These are phyloP conservation scores for Oxyura jamaicensis DNA, from an alignment of 2,113 vertebrate genomes.

Conservation along the genomic window DNA sequence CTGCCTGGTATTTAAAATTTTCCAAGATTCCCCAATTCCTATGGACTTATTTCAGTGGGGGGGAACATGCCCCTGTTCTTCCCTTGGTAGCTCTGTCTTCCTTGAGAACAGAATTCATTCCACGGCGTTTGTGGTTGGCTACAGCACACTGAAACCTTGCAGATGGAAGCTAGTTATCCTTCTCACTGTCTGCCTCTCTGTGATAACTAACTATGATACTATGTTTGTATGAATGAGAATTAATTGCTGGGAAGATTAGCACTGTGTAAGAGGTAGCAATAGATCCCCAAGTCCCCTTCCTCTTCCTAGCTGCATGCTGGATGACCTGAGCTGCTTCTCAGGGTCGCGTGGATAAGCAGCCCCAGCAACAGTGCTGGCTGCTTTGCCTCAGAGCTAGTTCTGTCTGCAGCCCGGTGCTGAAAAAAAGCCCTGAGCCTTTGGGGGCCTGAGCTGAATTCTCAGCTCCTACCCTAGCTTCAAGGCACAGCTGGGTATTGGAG, in stretches of 20 bases:
- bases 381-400: background rate
- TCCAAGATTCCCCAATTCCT: background rate
- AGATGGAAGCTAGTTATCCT: background rate
- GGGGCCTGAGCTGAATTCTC: background rate
- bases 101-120: background rate
- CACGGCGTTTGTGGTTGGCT: background rate
- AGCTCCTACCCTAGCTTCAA: background rate
- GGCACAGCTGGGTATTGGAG: background rate
- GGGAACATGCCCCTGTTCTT: background rate
- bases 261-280: background rate
- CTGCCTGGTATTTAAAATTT: background rate
- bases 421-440: background rate
- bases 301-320: background rate
- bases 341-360: background rate
- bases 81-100: background rate
- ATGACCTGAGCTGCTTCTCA: background rate
- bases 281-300: background rate
- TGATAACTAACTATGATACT: background rate
- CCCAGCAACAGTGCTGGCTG: background rate
- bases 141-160: background rate
- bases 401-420: background rate
- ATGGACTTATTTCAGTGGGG: background rate
- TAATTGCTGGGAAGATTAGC: background rate
- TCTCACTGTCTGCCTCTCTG: background rate
- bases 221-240: background rate